These are phyloP conservation scores for Syngnathus rostellatus DNA, from an alignment of 2,797 vertebrate species.

Conservation along the genomic window DNA sequence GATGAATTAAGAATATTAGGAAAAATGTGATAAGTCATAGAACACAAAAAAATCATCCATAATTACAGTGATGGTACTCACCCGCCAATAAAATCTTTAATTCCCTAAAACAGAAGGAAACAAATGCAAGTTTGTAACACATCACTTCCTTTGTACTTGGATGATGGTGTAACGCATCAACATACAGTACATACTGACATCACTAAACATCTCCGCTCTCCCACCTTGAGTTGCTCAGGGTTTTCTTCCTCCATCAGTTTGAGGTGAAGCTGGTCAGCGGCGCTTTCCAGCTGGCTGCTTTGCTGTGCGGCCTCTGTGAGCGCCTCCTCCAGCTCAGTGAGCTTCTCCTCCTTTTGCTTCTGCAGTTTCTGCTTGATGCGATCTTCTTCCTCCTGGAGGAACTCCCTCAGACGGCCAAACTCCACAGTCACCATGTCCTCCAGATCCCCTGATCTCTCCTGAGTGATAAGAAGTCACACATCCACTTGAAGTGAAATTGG, in stretches of 20 bases:
- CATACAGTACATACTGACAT: neutral
- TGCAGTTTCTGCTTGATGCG: slow-evolving; percentile 50
- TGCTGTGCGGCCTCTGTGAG: slow-evolving; percentile 56
- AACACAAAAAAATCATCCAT: neutral
- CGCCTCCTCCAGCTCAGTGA: slow-evolving; percentile 53
- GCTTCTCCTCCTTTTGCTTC: slow-evolving; percentile 56
- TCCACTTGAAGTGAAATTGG: neutral
- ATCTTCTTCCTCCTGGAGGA: slow-evolving; percentile 59
- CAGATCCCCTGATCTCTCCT: slow-evolving; percentile 52
- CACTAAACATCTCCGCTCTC: neutral
- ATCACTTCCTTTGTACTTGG: neutral
- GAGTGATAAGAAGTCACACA: slow-evolving; percentile 6
- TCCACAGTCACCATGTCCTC: slow-evolving; percentile 55
- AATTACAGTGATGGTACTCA: slow-evolving; percentile 33
- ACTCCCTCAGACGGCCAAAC: slow-evolving; percentile 54
- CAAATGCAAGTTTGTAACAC: slow-evolving; percentile 10
- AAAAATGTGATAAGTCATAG: neutral
- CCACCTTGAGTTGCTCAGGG: slow-evolving; percentile 62
- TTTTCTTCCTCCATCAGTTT: slow-evolving; percentile 62
- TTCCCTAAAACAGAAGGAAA: slow-evolving; percentile 55
- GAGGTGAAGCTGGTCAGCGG: slow-evolving; percentile 34
- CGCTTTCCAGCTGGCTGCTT: slow-evolving; percentile 55
- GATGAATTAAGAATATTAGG: neutral
- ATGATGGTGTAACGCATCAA: neutral
- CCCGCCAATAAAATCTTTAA: slow-evolving; percentile 67